A percentile compares a stretch with the other conserved stretches of the same genome.
Conservation (phyloP, 2,888 invertebrate genomes). For the Dasypolia templi region DNA sequence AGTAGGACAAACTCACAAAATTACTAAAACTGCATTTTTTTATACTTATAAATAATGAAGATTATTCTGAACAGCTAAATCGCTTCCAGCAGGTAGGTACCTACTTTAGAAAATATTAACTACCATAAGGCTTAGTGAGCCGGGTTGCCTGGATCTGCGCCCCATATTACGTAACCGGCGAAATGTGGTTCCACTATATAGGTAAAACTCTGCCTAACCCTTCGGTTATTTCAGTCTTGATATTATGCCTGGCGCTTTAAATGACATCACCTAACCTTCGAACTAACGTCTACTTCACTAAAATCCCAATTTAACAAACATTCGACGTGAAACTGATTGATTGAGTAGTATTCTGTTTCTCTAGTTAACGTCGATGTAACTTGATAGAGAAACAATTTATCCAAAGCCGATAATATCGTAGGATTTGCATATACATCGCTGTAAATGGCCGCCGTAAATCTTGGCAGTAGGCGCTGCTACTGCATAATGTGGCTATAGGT, state of each 20-base stretch:
- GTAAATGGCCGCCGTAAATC: constrained; percentile 45
- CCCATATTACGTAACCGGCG: no score
- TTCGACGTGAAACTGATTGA: constrained; percentile 46
- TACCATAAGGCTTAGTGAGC: no score
- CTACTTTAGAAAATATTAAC: no score
- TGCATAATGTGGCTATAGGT: constrained; percentile 44
- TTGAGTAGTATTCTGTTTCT: constrained; percentile 50
- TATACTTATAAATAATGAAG: no score
- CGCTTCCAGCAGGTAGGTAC: not conserved
- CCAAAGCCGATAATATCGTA: constrained; percentile 45
- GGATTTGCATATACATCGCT: constrained; percentile 49
- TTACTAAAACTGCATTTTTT: no score
- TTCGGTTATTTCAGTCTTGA: no score
- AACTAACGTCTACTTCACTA: not conserved
- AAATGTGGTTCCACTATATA: no score
- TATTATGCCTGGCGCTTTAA: not conserved
- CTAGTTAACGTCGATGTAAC: constrained; percentile 48
- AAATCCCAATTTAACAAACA: constrained; percentile 15
- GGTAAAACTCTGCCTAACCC: no score
- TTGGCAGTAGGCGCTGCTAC: constrained; percentile 41
- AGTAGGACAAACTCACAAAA: no score
- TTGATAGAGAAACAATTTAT: constrained; percentile 56
- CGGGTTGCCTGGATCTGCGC: no score
- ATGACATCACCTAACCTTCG: not conserved
- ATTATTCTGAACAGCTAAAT: not conserved